Evolutionary conservation across 2,113 vertebrate species (phyloP).

Genomic region (Martes martes): DNA sequence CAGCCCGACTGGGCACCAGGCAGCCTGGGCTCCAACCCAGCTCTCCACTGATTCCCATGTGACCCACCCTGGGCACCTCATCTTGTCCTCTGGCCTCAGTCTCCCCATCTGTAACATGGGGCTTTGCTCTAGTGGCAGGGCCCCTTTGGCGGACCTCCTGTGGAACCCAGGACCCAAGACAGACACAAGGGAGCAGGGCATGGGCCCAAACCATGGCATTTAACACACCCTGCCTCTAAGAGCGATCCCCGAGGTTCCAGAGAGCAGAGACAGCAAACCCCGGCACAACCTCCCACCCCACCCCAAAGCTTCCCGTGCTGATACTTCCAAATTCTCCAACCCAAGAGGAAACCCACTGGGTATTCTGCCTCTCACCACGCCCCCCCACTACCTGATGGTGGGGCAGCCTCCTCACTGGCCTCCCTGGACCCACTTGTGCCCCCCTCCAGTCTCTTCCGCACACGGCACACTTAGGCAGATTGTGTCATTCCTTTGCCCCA

Average conservation of each 20-base stretch:
- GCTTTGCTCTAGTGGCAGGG: background rate
- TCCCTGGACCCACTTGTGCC: rapidly evolving
- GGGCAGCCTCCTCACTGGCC: background rate
- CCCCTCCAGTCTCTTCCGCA: background rate
- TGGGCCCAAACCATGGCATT: rapidly evolving
- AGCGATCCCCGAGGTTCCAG: background rate
- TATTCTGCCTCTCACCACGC: background rate
- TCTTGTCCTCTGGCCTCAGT: background rate
- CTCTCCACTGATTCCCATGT: background rate
- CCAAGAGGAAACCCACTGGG: background rate
- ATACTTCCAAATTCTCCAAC: background rate
- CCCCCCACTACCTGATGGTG: rapidly evolving
- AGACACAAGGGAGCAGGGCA: background rate
- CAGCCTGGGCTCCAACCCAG: background rate
- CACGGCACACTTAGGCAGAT: too few relatives aligned
- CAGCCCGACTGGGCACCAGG: background rate
- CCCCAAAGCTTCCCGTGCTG: too few relatives aligned
- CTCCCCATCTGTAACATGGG: background rate
- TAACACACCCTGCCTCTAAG: background rate
- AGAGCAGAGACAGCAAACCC: background rate
- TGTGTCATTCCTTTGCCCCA: background rate
- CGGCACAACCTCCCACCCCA: background rate
- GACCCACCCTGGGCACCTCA: background rate
- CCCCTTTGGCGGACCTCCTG: rapidly evolving
- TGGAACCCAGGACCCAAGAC: background rate